Conservation (phyloP, 2,888 invertebrate species). For the Cephus runcator region DNA sequence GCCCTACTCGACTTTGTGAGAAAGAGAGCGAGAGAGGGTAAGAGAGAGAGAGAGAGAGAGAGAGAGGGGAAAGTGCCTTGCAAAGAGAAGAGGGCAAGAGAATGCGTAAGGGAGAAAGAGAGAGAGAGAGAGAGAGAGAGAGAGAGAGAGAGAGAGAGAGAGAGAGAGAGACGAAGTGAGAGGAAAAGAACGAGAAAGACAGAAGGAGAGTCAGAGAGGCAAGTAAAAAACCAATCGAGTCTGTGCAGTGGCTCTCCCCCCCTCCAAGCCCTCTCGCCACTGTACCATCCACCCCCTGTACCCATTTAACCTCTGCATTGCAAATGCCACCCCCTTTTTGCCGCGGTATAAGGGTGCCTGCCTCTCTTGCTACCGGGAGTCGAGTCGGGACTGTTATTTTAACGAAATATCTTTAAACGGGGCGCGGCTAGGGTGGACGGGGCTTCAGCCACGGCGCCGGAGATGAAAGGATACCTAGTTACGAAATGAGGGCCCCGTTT, state of each 20-base stretch:
- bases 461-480: constrained; percentile 66
- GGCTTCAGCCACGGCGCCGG: constrained; percentile 18
- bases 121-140: constrained; percentile 14
- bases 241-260: constrained; percentile 49
- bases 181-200: constrained; percentile 18
- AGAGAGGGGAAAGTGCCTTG: constrained; percentile 15
- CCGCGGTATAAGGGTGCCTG: constrained; percentile 39
- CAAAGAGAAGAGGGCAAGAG: constrained; percentile 19
- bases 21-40: constrained; percentile 14
- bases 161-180: constrained; percentile 11
- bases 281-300: constrained; percentile 39
- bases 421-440: constrained; percentile 25
- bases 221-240: constrained; percentile 64
- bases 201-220: constrained; percentile 25
- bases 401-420: constrained; percentile 66
- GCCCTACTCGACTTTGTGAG: constrained; percentile 5
- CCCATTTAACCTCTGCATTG: constrained; percentile 66
- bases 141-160: constrained; percentile 13
- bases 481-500: constrained; percentile 63
- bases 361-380: constrained; percentile 24
- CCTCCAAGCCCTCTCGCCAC: neutral
- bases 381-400: constrained; percentile 63
- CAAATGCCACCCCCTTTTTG: constrained; percentile 64
- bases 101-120: constrained; percentile 11
- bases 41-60: constrained; percentile 11